Evolutionary conservation across 2,888 invertebrate species (phyloP), one percentile per base, ranked within the genome.

Genomic region (Temnothorax rugatulus): DNA sequence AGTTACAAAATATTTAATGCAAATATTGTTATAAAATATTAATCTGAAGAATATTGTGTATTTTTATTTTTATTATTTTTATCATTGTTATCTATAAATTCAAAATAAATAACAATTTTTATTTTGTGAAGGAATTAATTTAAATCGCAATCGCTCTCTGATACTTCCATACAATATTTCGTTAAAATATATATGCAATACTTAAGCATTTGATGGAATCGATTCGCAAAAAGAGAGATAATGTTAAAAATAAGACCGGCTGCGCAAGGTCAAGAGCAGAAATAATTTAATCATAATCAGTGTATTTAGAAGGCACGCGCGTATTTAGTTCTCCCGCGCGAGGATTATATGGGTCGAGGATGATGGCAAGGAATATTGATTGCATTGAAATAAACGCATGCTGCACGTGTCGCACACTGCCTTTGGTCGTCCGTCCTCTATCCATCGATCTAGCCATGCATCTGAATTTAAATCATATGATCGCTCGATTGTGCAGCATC

Each of bases 241-340:
- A 73, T 18, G 54, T 59, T 79, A 81, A 73, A 81, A 81, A 81
- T 81, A 81, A 81, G 34, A 18, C 7, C 1, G 11, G 18, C 2
- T n/a, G 41, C 7, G 3, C 54, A 83, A 64, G 54, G 34, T 47
- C 54, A 81, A 81, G 21, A 54, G 18, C 13, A 18, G 13, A 34
- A 82, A 82, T 82, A 44, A 82, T 82, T 82, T 82, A 57, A 50
- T 41, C 47, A 61, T 82, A 57, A 61, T 29, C 47, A 61, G n/a
- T 50, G 81, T 52, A 54, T 75, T 77, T 54, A 47, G 71, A 38
- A 82, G 13, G 59, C 15, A n/a, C 25, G 21, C 41, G 41, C 38
- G 21, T 74, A 61, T 52, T 21, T 44, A 47, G 25, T 47, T 71
- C 44, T 81, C 47, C 13, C 41, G 29, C 29, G 29, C 29, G 41